phyloP scores from a whole-genome alignment of 1,140 invertebrate genomes.

The Scaptomyza montana region DNA sequence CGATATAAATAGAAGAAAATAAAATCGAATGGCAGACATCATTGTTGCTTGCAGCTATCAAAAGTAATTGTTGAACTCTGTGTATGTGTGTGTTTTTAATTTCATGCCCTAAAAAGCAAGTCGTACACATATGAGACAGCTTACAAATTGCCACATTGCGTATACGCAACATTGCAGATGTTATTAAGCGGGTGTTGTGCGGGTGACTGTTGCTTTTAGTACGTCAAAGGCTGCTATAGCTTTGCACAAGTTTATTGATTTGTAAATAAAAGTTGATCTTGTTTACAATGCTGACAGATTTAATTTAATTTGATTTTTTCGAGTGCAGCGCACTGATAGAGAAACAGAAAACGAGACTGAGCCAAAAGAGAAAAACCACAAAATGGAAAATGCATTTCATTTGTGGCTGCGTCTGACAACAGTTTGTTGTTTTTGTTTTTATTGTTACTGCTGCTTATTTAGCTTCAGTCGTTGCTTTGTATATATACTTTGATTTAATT shows the following conservation, averaged over 20 bases:
- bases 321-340: conserved; percentile 23
- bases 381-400: conserved; percentile 52
- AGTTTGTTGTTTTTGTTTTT: conserved; percentile 6
- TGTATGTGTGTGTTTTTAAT: conserved; percentile 4
- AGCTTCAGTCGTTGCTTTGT: conserved; percentile 49
- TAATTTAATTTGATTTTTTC: conserved; percentile 68
- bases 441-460: conserved; percentile 48
- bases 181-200: background rate
- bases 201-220: background rate
- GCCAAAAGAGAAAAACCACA: background rate
- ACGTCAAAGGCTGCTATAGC: conserved; percentile 6
- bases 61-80: conserved; percentile 2
- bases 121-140: background rate
- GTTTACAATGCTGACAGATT: conserved; percentile 47
- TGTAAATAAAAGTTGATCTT: conserved; percentile 63
- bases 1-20: background rate
- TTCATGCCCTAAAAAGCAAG: conserved; percentile 16
- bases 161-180: conserved; percentile 55
- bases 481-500: conserved; percentile 77
- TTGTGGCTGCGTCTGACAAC: conserved; percentile 41
- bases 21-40: background rate
- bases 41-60: background rate
- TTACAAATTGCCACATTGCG: conserved; percentile 40
- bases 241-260: conserved; percentile 60
- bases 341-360: conserved; percentile 32